These are phyloP conservation scores for Rhabdomys pumilio DNA, from an alignment of 2,797 vertebrate genomes.

Conservation along the genomic window DNA sequence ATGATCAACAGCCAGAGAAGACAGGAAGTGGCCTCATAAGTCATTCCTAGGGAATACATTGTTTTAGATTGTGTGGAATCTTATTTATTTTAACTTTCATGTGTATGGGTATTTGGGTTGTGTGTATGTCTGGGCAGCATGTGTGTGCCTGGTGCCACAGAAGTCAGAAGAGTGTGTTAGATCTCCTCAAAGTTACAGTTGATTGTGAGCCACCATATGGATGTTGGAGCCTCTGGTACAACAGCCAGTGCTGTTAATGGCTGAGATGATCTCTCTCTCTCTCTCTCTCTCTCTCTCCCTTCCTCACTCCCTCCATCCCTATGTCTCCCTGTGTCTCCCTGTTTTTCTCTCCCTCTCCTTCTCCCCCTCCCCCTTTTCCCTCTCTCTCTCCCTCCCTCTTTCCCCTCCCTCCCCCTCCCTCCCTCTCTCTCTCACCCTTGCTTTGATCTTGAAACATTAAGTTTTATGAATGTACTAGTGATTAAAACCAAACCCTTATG, in stretches of 20 bases:
- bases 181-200: neutral
- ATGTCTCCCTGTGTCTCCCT: no score
- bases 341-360: neutral
- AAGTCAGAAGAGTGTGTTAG: neutral
- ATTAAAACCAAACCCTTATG: neutral
- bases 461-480: neutral
- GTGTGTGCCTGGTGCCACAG: neutral
- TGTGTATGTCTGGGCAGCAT: neutral
- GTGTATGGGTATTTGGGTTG: neutral
- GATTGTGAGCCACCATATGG: neutral
- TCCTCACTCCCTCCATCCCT: no score
- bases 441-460: neutral
- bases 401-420: neutral
- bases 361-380: neutral
- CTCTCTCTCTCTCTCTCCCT: neutral
- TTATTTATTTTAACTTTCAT: neutral
- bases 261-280: neutral
- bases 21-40: rapidly evolving
- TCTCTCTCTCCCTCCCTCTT: neutral
- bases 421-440: neutral
- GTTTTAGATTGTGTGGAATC: neutral
- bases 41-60: neutral
- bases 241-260: no score
- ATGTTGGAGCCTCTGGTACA: neutral
- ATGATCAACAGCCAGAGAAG: neutral